Conservation (phyloP, 1,140 invertebrate species). For the Streblospio benedicti region DNA sequence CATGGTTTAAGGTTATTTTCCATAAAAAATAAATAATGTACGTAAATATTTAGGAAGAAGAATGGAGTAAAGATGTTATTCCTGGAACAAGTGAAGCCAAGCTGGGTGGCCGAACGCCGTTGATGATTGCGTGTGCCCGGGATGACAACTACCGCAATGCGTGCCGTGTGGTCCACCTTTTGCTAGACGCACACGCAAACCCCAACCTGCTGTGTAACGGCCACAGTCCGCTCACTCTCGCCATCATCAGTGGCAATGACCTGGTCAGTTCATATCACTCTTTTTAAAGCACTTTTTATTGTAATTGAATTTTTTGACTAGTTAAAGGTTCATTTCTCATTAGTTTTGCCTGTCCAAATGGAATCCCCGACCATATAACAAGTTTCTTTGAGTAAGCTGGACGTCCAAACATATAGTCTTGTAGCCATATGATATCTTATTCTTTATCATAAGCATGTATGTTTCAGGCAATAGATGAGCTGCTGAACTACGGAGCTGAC, state of each 20-base stretch:
- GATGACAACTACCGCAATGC: slow-evolving; percentile 44
- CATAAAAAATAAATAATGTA: too few relatives aligned
- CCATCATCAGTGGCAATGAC: slow-evolving; percentile 46
- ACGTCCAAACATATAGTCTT: too few relatives aligned
- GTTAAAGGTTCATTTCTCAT: too few relatives aligned
- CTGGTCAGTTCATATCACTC: slow-evolving; percentile 35
- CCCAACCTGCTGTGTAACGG: slow-evolving; percentile 44
- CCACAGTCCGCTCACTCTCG: slow-evolving; percentile 41
- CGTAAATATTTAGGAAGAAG: slow-evolving; percentile 31
- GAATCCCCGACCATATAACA: too few relatives aligned
- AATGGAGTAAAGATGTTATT: slow-evolving; percentile 39
- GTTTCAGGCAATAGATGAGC: slow-evolving; percentile 37
- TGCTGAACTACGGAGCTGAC: slow-evolving; percentile 35
- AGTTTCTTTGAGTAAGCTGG: too few relatives aligned
- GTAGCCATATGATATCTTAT: background rate
- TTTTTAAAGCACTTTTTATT: too few relatives aligned
- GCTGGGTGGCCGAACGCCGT: slow-evolving; percentile 41
- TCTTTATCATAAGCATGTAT: background rate
- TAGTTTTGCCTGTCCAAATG: too few relatives aligned
- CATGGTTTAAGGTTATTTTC: too few relatives aligned
- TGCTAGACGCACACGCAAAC: slow-evolving; percentile 41
- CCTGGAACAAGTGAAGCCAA: slow-evolving; percentile 25
- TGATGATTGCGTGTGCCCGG: slow-evolving; percentile 45
- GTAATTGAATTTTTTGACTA: too few relatives aligned
- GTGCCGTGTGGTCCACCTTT: slow-evolving; percentile 32